phyloP scores from a whole-genome alignment of 2,888 invertebrate species.

The Ophion obscuratus region DNA sequence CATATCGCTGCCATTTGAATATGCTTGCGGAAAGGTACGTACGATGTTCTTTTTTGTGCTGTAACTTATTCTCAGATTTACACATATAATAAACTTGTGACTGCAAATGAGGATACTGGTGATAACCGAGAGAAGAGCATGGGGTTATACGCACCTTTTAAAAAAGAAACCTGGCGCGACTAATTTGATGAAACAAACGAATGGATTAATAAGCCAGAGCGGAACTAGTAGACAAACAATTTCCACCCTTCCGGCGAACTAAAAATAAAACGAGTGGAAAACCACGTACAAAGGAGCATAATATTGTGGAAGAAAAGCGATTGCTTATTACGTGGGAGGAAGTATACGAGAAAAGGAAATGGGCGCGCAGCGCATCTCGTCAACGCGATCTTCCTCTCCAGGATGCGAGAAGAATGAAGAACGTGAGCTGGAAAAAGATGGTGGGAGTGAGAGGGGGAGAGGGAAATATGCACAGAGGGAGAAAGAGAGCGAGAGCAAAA shows the following conservation, averaged over 20 bases:
- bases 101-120: too few species aligned
- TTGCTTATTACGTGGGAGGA: conserved; percentile 63
- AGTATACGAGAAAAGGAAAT: conserved; percentile 36
- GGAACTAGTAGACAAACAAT: conserved; percentile 17
- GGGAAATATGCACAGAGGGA: neutral
- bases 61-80: too few species aligned
- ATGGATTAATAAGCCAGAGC: conserved; percentile 13
- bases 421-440: conserved; percentile 1
- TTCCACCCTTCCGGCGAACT: conserved; percentile 9
- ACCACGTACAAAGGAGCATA: conserved; percentile 12
- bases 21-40: too few species aligned
- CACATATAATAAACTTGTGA: too few species aligned
- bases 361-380: conserved; percentile 70
- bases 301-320: conserved; percentile 45
- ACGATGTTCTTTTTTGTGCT: too few species aligned
- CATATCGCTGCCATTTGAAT: too few species aligned
- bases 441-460: neutral
- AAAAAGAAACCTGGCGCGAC: neutral
- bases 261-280: conserved; percentile 39
- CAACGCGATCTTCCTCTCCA: conserved; percentile 64
- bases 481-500: conserved; percentile 39
- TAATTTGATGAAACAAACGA: conserved; percentile 51
- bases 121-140: neutral
- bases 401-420: conserved; percentile 26
- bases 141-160: neutral